phyloP scores from a whole-genome alignment of 2,888 invertebrate genomes.

The Brachylomia viminalis region DNA sequence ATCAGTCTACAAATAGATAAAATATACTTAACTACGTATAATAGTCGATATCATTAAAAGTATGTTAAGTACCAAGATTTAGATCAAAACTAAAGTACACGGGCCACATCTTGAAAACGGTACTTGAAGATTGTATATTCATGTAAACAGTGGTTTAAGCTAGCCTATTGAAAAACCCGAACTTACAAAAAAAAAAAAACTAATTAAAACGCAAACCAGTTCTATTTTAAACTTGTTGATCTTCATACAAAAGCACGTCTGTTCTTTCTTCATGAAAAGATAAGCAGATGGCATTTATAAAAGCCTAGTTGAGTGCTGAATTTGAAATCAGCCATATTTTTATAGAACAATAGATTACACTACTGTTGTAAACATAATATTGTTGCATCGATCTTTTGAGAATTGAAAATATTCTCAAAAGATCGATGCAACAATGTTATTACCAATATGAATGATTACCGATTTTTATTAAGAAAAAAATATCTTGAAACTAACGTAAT shows the following conservation, averaged over 20 bases:
- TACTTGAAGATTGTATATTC: constrained; percentile 34
- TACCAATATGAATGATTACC: too few species aligned
- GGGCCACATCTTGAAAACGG: constrained; percentile 29
- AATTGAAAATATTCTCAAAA: neutral
- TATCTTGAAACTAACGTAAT: neutral
- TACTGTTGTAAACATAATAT: constrained; percentile 14
- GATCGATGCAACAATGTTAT: too few species aligned
- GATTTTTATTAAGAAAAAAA: neutral
- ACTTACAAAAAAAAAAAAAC: too few species aligned
- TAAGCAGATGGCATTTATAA: too few species aligned
- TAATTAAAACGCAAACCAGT: too few species aligned
- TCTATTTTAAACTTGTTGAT: too few species aligned
- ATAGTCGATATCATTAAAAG: neutral
- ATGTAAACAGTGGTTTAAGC: constrained; percentile 46
- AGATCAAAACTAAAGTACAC: neutral
- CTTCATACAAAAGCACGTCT: too few species aligned
- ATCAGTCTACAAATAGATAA: neutral
- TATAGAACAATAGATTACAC: constrained; percentile 43
- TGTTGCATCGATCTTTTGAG: neutral
- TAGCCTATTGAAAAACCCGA: constrained; percentile 41
- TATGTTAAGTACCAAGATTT: neutral
- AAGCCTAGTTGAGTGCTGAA: constrained; percentile 37
- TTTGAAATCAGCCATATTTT: constrained; percentile 51
- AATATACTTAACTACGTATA: neutral
- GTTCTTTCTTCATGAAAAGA: too few species aligned